Percentiles rank a stretch among this genome's conserved stretches.
Conservation (phyloP, 2,797 vertebrate genomes). For the Gallirallus australis region DNA sequence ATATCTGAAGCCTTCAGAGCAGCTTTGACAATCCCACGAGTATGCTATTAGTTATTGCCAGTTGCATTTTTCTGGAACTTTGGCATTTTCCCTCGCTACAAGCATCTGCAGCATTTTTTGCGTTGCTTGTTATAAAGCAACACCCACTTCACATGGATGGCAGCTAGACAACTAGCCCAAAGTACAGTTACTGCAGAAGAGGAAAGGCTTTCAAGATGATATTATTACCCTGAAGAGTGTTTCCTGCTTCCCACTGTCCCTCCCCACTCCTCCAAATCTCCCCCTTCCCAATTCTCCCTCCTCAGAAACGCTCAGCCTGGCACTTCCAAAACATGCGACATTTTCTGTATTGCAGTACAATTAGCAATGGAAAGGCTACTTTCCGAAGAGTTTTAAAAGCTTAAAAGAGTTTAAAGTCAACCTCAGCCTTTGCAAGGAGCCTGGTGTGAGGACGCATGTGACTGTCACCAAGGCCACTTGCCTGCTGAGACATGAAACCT, state of each 20-base stretch:
- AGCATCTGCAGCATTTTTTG: not conserved
- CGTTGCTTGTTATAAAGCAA: not conserved
- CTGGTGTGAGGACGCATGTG: not conserved
- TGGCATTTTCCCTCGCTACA: not conserved
- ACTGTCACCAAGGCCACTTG: not conserved
- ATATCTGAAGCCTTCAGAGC: not conserved
- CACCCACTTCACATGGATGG: not conserved
- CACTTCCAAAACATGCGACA: not conserved
- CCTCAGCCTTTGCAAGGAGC: not conserved
- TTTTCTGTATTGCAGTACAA: not conserved
- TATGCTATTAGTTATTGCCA: not conserved
- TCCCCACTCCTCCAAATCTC: not conserved
- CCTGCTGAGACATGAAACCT: not conserved
- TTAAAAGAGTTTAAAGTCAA: not conserved
- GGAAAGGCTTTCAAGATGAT: not conserved
- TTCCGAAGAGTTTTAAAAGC: not conserved
- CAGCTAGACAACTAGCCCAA: not conserved
- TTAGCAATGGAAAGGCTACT: not conserved
- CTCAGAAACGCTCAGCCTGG: not conserved
- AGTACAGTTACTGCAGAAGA: not conserved
- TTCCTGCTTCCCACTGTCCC: not conserved
- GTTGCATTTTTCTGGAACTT: not conserved
- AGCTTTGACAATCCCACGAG: not conserved
- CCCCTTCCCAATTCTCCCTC: not conserved
- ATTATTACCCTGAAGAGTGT: not conserved